Evolutionary conservation across 2,797 vertebrate species (phyloP).

Genomic region (Rhinoraja longicauda): DNA sequence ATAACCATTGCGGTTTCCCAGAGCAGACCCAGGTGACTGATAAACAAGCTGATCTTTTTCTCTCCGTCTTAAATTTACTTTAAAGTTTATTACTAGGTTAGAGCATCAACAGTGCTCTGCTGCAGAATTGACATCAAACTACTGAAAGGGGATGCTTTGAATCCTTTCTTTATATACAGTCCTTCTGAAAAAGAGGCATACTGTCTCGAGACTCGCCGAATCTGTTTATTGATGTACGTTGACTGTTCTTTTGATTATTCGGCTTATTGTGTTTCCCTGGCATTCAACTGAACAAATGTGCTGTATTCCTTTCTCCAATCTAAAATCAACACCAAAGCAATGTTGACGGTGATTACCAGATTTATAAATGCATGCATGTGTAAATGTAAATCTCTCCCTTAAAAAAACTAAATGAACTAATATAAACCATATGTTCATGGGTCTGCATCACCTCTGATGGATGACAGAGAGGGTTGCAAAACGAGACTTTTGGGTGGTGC

Average conservation of each 20-base stretch:
- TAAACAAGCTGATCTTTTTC: neutral
- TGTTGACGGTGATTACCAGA: neutral
- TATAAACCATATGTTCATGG: neutral
- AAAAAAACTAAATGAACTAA: neutral
- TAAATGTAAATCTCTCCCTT: neutral
- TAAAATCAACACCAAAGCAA: neutral
- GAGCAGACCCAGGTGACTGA: neutral
- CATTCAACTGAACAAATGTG: neutral
- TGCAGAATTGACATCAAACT: constrained; percentile 33
- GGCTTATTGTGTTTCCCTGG: neutral
- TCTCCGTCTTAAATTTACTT: neutral
- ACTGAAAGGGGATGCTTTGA: constrained; percentile 5
- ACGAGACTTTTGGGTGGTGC: neutral
- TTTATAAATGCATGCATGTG: neutral
- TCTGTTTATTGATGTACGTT: constrained; percentile 9
- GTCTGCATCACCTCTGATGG: neutral
- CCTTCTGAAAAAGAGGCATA: neutral
- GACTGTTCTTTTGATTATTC: constrained; percentile 4
- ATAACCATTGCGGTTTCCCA: neutral
- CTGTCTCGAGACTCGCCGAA: neutral
- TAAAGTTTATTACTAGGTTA: constrained; percentile 31
- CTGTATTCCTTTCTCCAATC: neutral
- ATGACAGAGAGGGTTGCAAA: neutral
- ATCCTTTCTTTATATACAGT: neutral
- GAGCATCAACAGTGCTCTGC: neutral